Evolutionary conservation across 1,140 invertebrate genomes (phyloP), one percentile per base, ranked within the genome.

Genomic region (Musca domestica): DNA sequence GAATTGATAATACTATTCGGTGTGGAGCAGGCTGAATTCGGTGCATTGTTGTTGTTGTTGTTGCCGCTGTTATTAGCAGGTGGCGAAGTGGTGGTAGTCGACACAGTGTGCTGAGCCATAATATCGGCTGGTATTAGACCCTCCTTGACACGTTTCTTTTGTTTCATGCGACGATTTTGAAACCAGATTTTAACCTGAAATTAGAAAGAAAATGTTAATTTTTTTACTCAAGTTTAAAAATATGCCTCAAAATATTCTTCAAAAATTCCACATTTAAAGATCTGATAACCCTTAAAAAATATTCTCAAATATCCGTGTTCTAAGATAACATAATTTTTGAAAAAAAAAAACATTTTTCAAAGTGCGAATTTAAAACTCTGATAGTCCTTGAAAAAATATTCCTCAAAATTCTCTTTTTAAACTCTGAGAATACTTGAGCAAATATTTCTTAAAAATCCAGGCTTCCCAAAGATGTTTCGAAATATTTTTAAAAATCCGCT

Each of bases 71-170:
- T 54, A 20, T 27, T 54, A 54, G 49, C 49, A 41, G 52, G 49
- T 14, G 56, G 56, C 12, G 54, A 46, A 1, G 52, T 48, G 1
- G 52, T 48, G 27, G 69, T 19, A 58, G 67, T 67, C 3, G 66
- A 15, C 1, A 61, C 51, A 23, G 58, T 56, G n/a, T 79, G 77
- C 48, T 80, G 78, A 12, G 72, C 69, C 27, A 83, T 69, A 15
- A 83, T 74, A 71, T 91, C 90, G 17, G 85, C 81, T 19, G 89
- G 88, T 71, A 92, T 88, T 5, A 95, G 83, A 0, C 94, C 94
- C 75, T 96, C 95, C 83, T 96, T 95, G 86, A 95, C 94, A 34
- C 94, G 84, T 77, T 95, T 95, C 85, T 96, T 96, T 78, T 95
- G 93, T 76, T 96, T 96, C 94, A 95, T 96, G 68, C 94, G 85